Conservation (phyloP, 2,888 invertebrate genomes). For the Plagodis pulveraria region DNA sequence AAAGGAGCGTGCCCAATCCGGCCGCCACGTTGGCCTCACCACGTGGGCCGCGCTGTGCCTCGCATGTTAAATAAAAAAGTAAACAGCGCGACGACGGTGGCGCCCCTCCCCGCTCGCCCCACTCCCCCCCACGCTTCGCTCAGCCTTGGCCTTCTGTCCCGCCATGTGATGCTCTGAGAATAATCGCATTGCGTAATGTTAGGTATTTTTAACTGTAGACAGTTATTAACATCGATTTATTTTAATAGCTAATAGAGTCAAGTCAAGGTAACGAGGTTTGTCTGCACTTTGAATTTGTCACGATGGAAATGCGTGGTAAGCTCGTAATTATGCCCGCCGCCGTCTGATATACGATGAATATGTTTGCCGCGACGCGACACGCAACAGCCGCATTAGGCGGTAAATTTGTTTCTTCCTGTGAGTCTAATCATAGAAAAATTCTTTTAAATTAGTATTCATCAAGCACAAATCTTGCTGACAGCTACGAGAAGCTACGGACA, state of each 20-base stretch:
- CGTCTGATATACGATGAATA: conserved; percentile 4
- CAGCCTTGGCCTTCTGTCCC: conserved; percentile 63
- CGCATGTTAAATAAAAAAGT: conserved; percentile 22
- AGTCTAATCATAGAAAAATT: no score
- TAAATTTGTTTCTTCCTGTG: neutral
- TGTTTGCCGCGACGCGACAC: conserved; percentile 1
- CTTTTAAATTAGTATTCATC: no score
- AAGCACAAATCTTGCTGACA: no score
- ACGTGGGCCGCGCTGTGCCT: conserved; percentile 20
- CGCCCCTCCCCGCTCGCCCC: conserved; percentile 26
- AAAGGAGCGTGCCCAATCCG: conserved; percentile 10
- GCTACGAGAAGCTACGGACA: no score
- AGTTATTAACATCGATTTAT: conserved; percentile 25
- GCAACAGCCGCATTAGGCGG: conserved; percentile 6
- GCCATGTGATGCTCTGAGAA: conserved; percentile 22
- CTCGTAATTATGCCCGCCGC: neutral
- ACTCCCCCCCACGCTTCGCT: conserved; percentile 36
- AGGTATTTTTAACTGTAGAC: conserved; percentile 25
- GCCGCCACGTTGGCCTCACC: conserved; percentile 15
- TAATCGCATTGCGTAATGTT: conserved; percentile 26
- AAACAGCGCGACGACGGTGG: conserved; percentile 33
- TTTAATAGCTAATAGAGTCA: conserved; percentile 10
- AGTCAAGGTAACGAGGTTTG: neutral
- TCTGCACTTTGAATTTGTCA: conserved; percentile 7
- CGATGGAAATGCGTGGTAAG: conserved; percentile 4